Evolutionary conservation across 2,888 invertebrate genomes (phyloP), one percentile per base, ranked within the genome.

Genomic region (Dusona sp.): DNA sequence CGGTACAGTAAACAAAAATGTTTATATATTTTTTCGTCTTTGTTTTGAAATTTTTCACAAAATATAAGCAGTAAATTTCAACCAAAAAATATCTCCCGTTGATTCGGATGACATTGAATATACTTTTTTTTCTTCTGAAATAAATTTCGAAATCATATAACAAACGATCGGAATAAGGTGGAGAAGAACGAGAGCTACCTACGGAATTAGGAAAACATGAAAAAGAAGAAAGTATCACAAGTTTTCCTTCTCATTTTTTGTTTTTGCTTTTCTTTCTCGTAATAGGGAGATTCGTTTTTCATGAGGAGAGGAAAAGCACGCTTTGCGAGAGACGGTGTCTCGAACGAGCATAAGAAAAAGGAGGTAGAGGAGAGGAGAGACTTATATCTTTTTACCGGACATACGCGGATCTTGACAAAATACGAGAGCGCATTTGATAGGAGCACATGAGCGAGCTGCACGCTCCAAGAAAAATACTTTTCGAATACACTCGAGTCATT

Each of bases 141-240:
- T 36, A 22, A 25, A 33, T 38, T 3, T 13, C 6, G 38, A 48
- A 51, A 78, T 36, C 22, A 33, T 7, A 48, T 0, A 65, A 22
- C 29, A 48, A 75, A 64, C 51, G 29, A 72, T 72, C 72, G 57
- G 72, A 45, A 78, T 48, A 68, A 54, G 68, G 75, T 70, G 79
- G 78, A 89, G 89, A 90, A 91, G 90, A 90, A 88, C 79, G 73
- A 72, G 68, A 86, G 89, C 86, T 91, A 90, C 89, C 89, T 88
- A 79, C 72, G 77, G 85, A 85, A 91, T 86, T 87, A 89, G 91
- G 91, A 86, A 78, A 89, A 83, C 83, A 91, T 89, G 83, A 79
- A 75, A 36, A 33, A 54, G 51, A 16, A 13, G 65, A 22, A 54
- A 79, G 42, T 72, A 6, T 42, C 29, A n/a, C 25, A 22, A 68